Conservation (phyloP, 2,888 invertebrate genomes). For the Drosophila anceps region DNA sequence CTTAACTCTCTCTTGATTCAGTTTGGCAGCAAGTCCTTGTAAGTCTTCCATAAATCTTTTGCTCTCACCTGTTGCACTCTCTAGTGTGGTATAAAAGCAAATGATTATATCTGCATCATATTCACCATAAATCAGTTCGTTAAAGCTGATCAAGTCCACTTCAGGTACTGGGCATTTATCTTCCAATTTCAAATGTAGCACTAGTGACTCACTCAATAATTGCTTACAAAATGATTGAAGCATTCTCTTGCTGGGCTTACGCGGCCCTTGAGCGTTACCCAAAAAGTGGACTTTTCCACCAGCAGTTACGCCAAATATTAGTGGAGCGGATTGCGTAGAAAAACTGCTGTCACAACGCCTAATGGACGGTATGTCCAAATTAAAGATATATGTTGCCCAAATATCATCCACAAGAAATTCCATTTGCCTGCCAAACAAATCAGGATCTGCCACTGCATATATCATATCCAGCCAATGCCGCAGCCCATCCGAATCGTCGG, state of each 20-base stretch:
- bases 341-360: constrained; percentile 16
- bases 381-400: constrained; percentile 36
- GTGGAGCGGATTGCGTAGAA: constrained; percentile 16
- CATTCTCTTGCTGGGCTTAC: constrained; percentile 4
- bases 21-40: constrained; percentile 22
- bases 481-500: constrained; percentile 17
- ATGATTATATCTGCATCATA: constrained; percentile 39
- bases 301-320: constrained; percentile 37
- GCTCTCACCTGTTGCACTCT: neutral
- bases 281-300: constrained; percentile 38
- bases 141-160: constrained; percentile 46
- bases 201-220: constrained; percentile 23
- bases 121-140: constrained; percentile 44
- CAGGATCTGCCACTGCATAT: constrained; percentile 36
- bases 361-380: constrained; percentile 5
- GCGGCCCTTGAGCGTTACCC: constrained; percentile 24
- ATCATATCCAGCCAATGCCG: constrained; percentile 36
- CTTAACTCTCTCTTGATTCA: constrained; percentile 42
- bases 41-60: constrained; percentile 2
- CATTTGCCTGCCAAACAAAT: constrained; percentile 4
- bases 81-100: constrained; percentile 39
- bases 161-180: constrained; percentile 27
- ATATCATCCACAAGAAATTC: constrained; percentile 37
- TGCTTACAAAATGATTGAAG: constrained; percentile 46
- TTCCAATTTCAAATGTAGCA: constrained; percentile 4